Evolutionary conservation across 2,113 vertebrate genomes (phyloP).

Genomic region (Platanista minor): DNA sequence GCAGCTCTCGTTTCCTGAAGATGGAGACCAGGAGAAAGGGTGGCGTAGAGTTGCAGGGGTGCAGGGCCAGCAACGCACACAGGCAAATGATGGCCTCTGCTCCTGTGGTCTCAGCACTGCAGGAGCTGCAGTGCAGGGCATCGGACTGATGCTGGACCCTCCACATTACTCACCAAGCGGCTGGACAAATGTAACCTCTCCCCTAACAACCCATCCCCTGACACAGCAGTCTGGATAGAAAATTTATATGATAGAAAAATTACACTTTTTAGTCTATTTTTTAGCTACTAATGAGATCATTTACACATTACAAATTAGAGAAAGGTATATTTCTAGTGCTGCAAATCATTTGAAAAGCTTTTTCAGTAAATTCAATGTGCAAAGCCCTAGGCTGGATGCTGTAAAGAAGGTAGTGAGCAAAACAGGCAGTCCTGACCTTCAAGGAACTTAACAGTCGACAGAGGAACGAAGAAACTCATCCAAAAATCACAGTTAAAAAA

Average conservation of each 20-base stretch:
- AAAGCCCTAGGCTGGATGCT: not conserved
- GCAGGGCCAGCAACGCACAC: not conserved
- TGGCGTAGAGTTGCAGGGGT: not conserved
- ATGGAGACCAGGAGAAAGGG: not conserved
- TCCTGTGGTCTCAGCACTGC: too few relatives aligned
- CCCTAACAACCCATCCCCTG: not conserved
- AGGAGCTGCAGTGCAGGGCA: not conserved
- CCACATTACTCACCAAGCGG: fast-evolving
- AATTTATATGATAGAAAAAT: not conserved
- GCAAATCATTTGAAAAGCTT: not conserved
- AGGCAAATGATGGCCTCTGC: not conserved
- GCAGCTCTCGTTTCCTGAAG: not conserved
- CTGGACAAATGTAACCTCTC: not conserved
- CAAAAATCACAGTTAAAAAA: not conserved
- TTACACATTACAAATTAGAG: not conserved
- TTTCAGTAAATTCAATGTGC: not conserved
- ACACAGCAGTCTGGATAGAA: not conserved
- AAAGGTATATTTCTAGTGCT: not conserved
- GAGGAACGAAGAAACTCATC: not conserved
- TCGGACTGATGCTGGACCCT: fast-evolving
- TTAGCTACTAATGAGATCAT: not conserved
- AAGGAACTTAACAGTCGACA: not conserved
- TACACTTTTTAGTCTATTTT: not conserved
- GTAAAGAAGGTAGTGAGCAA: not conserved
- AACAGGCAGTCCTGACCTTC: not conserved